Conservation (phyloP, 2,113 vertebrate species). For the Microtus montanus region DNA sequence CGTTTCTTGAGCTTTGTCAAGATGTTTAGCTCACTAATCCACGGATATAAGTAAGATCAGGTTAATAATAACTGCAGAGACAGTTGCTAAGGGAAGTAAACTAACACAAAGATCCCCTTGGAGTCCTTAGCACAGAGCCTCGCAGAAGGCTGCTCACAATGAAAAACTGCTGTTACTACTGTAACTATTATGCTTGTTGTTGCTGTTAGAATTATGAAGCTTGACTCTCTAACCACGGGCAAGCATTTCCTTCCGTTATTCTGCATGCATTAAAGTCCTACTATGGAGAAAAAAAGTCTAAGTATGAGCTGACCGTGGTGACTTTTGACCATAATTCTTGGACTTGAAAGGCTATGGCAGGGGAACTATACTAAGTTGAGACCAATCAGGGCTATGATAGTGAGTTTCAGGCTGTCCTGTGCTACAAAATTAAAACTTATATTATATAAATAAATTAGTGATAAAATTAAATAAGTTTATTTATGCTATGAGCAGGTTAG, state of each 20-base stretch:
- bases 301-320: not conserved
- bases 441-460: not conserved
- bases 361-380: not conserved
- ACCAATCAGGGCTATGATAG: not conserved
- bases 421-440: not conserved
- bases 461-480: not conserved
- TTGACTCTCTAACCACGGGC: not conserved
- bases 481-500: not conserved
- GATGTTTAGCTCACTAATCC: not conserved
- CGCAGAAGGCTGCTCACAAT: not conserved
- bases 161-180: not conserved
- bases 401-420: not conserved
- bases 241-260: not conserved
- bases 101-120: not conserved
- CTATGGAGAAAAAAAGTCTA: not conserved
- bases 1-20: not conserved
- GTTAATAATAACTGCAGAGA: not conserved
- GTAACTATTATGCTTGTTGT: not conserved
- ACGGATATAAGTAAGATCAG: not conserved
- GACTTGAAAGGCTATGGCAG: not conserved
- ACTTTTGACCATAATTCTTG: not conserved
- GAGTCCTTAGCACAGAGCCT: not conserved
- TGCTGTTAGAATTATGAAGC: not conserved
- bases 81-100: slow-evolving; percentile 13
- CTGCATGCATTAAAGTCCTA: not conserved